Evolutionary conservation across 2,888 invertebrate genomes (phyloP).

Genomic region (Pseudoips prasinana): DNA sequence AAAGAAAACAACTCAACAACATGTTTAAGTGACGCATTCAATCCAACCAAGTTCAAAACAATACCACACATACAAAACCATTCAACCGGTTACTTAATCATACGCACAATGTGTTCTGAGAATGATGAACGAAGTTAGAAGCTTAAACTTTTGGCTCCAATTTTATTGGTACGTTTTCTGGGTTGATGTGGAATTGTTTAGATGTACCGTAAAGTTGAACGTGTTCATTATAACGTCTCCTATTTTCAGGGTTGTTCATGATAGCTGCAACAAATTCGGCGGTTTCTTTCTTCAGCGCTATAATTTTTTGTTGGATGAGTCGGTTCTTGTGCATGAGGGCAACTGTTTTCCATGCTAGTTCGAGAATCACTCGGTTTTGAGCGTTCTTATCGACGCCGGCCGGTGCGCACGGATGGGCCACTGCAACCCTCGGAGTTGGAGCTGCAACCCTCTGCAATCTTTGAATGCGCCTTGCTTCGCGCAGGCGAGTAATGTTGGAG

Average conservation of each 20-base stretch:
- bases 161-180: conserved; percentile 41
- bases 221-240: conserved; percentile 54
- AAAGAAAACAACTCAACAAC: conserved; percentile 25
- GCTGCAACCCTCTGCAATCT: conserved; percentile 49
- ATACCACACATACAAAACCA: conserved; percentile 1
- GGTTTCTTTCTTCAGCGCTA: conserved; percentile 83
- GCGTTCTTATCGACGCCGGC: conserved; percentile 46
- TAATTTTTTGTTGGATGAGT: conserved; percentile 82
- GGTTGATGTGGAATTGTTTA: conserved; percentile 28
- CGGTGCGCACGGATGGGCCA: conserved; percentile 29
- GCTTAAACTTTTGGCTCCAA: conserved; percentile 41
- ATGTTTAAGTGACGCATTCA: conserved; percentile 15
- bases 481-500: conserved; percentile 53
- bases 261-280: conserved; percentile 83
- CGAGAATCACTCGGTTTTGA: conserved; percentile 78
- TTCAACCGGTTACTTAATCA: not conserved
- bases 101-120: conserved; percentile 1
- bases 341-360: conserved; percentile 84
- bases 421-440: conserved; percentile 37
- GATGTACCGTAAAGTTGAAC: conserved; percentile 42
- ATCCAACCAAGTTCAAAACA: conserved; percentile 6
- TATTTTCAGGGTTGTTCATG: conserved; percentile 77
- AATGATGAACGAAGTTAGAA: conserved; percentile 1
- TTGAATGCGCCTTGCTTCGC: conserved; percentile 63
- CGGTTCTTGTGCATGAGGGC: conserved; percentile 83